Conservation (phyloP, 2,797 vertebrate genomes). For the Xenentodon cancila region DNA sequence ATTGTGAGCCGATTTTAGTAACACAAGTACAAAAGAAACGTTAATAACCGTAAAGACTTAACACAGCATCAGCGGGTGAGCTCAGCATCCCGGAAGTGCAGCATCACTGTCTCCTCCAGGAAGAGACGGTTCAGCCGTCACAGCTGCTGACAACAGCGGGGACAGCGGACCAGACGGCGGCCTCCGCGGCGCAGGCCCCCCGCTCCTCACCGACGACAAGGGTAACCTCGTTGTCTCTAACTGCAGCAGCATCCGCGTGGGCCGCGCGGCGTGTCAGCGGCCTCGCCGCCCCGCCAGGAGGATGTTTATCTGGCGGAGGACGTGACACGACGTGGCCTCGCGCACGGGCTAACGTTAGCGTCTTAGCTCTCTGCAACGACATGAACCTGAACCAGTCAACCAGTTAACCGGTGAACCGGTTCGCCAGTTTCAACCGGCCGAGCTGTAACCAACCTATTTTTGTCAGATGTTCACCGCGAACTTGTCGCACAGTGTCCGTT, state of each 20-base stretch:
- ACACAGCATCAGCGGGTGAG: conserved; percentile 51
- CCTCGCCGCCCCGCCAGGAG: conserved; percentile 24
- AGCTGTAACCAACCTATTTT: neutral
- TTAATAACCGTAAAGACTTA: neutral
- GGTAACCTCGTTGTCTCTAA: conserved; percentile 47
- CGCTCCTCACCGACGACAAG: conserved; percentile 27
- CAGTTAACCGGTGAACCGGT: too few species aligned
- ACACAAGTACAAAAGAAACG: neutral
- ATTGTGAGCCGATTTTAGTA: neutral
- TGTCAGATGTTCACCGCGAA: neutral
- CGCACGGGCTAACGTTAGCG: conserved; percentile 70
- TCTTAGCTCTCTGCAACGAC: conserved; percentile 35
- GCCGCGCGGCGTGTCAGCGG: conserved; percentile 3
- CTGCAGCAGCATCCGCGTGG: neutral
- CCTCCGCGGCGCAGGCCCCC: neutral
- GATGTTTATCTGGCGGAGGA: conserved; percentile 63
- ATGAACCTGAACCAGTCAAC: conserved; percentile 34
- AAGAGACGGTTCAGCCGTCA: conserved; percentile 66
- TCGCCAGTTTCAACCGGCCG: neutral
- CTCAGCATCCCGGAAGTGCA: conserved; percentile 76
- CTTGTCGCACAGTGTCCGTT: neutral
- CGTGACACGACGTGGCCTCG: conserved; percentile 74
- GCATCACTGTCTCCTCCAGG: conserved; percentile 64
- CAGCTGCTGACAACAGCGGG: conserved; percentile 65
- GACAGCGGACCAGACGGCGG: conserved; percentile 49